Percentiles rank a stretch among this genome's conserved stretches.
These are phyloP conservation scores for Tauraco erythrolophus DNA, from an alignment of 2,113 vertebrate genomes.

Conservation along the genomic window DNA sequence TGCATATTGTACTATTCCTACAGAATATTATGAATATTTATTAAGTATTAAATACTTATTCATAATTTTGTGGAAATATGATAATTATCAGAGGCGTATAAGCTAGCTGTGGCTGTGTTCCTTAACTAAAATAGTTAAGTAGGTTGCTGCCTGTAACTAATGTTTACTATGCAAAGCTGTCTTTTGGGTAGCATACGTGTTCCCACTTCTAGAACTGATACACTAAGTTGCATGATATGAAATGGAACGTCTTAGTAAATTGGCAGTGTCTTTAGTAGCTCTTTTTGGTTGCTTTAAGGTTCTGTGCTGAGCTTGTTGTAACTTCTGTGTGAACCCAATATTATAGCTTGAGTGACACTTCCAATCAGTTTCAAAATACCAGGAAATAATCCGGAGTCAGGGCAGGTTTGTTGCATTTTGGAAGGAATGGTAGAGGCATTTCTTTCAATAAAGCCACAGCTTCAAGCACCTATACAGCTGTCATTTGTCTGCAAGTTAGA, in stretches of 20 bases:
- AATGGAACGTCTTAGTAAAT: background rate
- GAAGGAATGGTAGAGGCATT: background rate
- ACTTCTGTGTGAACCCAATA: background rate
- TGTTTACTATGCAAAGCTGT: background rate
- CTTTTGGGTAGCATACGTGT: background rate
- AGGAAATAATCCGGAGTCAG: background rate
- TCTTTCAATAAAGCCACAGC: background rate
- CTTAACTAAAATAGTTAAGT: background rate
- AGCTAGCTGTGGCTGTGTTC: background rate
- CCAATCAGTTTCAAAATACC: background rate
- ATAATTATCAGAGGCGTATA: background rate
- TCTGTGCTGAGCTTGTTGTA: background rate
- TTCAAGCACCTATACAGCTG: background rate
- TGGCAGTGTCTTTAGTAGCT: background rate
- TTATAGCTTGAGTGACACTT: background rate
- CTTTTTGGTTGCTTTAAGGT: background rate
- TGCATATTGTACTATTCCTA: background rate
- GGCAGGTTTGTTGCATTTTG: background rate
- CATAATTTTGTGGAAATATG: background rate
- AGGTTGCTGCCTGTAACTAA: background rate
- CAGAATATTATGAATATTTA: background rate
- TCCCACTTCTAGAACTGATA: background rate
- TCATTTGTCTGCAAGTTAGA: background rate
- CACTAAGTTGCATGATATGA: background rate
- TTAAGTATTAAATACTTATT: background rate